Base-by-base conservation (phyloP, 2,113 vertebrate species). In the Oryzias melastigma region DNA sequence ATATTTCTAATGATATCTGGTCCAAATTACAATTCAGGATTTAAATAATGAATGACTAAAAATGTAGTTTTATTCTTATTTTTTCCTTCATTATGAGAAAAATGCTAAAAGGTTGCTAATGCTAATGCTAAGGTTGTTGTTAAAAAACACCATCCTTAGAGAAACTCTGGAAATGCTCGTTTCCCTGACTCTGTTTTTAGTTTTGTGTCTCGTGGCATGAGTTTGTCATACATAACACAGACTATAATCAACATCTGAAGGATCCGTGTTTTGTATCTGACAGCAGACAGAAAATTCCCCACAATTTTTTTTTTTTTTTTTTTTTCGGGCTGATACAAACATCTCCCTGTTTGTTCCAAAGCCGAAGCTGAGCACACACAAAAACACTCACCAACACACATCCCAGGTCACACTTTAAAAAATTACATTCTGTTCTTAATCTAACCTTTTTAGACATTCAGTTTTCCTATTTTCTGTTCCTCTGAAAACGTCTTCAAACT, bases 271-370 rank as follows among this genome's bases (percentile, higher is more conserved):
- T 44, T n/a, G 16, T 12, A 19, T 40, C 47, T n/a, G 55, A 45
- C 15, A 52, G 42, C 13, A 20, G 29, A 25, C 10, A 7, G 18
- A 57, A 6, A 1, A 18, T 59, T 70, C 56, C 57, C 56, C 52
- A 13, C 62, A 67, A 60, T 64, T 47, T 52, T 16, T 61, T 49
- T 65, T 22, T 3, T 22, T 22, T 22, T 22, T 50, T 29, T 69
- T 77, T 70, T 52, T 66, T 77, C 47, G 65, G 47, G 25, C 24
- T 58, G 60, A 74, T 20, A 25, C 45, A 45, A 42, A 48, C 44
- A 19, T 18, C 29, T 13, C 7, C 22, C 44, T 52, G 46, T 44
- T 54, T 18, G 22, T 16, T 22, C 41, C 7, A 56, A 10, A 52
- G 43, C 27, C 48, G 67, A 5, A 47, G 52, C 56, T 17, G 18